Base-by-base conservation (phyloP, 2,113 vertebrate species). In the Syngnathus floridae region DNA sequence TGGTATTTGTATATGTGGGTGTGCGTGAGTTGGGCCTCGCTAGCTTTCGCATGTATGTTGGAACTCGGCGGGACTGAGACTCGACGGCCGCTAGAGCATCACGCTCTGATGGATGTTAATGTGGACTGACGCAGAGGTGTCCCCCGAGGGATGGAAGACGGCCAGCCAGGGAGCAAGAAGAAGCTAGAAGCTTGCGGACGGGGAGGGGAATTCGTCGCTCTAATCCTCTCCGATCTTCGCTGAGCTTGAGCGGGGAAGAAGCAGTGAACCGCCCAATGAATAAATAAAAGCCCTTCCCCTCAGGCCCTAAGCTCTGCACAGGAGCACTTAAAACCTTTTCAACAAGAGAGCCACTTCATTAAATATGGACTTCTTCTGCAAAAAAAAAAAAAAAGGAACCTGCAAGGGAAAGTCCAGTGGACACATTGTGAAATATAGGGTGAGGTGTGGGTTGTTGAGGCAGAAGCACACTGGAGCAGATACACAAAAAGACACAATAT, bases 291-390 rank as follows among this genome's bases (percentile, higher is more conserved):
- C 75, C 65, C 69, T 76, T 72, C 61, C 65, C 76, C 69, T 76
- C 62, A 80, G 74, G 79, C 85, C 86, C 49, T 54, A 72, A 88
- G 84, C 86, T 66, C 79, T 82, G 81, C 75, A 82, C 86, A 88
- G 84, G 82, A 88, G 86, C 89, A 90, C 89, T 89, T 90, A 90
- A 88, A 88, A 89, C 82, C 82, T 81, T 90, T 89, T 91, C 88
- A 87, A 89, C 86, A 90, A 90, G 86, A 86, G 82, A 86, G 81
- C 87, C 85, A 87, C 84, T 91, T 90, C 87, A 92, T 91, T 91
- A 92, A 91, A 91, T 90, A 91, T 91, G 87, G 87, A 90, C 86
- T 88, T 90, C 83, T 86, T 87, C 81, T 88, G 49, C 74, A 74
- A 74, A 86, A 35, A 56, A 70, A 68, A 76, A 85, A 76, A 86